These are phyloP conservation scores for Rhegmatorhina hoffmannsi DNA, from an alignment of 2,113 vertebrate genomes.

Conservation along the genomic window DNA sequence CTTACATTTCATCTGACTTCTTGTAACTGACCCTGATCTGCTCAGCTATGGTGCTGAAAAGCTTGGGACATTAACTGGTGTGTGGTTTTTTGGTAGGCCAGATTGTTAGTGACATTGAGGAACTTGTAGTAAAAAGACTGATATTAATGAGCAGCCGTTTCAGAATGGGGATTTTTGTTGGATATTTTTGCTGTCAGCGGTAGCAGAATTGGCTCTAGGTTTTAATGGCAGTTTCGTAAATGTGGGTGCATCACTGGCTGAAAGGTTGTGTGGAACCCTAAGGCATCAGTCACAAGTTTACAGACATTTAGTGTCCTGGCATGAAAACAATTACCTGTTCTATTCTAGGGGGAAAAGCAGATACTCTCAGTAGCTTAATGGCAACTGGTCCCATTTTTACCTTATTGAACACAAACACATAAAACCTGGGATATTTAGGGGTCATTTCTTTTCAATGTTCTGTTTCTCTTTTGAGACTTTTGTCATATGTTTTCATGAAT, in stretches of 20 bases:
- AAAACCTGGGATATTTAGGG: neutral
- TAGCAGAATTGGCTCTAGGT: neutral
- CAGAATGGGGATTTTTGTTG: neutral
- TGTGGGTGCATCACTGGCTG: accelerated
- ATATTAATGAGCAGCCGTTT: neutral
- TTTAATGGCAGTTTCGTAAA: neutral
- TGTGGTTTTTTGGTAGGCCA: neutral
- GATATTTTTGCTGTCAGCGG: neutral
- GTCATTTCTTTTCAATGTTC: neutral
- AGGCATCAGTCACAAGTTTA: neutral
- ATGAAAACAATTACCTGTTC: neutral
- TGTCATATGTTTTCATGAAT: neutral
- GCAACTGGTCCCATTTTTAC: neutral
- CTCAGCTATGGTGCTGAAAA: neutral
- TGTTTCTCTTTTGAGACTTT: neutral
- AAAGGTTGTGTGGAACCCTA: neutral
- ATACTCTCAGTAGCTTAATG: neutral
- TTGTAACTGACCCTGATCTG: neutral
- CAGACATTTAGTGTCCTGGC: neutral
- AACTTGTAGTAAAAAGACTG: neutral
- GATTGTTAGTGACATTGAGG: neutral
- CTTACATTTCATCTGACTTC: accelerated
- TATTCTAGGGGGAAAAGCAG: neutral
- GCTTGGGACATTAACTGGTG: accelerated
- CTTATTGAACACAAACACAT: neutral